These are phyloP conservation scores for Camponotus floridanus DNA, from an alignment of 1,140 invertebrate species.

Conservation along the genomic window DNA sequence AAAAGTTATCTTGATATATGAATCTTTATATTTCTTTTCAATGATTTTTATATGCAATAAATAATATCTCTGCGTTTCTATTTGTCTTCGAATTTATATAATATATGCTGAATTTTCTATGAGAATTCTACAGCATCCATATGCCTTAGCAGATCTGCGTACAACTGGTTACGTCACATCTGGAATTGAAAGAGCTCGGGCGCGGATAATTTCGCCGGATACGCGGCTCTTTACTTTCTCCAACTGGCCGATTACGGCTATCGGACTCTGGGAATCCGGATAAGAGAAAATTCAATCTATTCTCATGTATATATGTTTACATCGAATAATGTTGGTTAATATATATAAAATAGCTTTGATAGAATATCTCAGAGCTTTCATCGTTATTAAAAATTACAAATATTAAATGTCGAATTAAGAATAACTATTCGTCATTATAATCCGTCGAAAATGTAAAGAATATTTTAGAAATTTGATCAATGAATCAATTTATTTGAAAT, in stretches of 20 bases:
- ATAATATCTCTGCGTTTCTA: neutral
- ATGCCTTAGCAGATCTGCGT: neutral
- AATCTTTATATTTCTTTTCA: neutral
- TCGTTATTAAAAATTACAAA: neutral
- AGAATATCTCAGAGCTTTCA: neutral
- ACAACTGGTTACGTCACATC: slow-evolving; percentile 8
- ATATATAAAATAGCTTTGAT: neutral
- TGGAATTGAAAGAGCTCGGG: slow-evolving; percentile 33
- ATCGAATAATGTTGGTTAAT: neutral
- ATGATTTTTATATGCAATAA: neutral
- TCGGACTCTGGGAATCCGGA: slow-evolving; percentile 7
- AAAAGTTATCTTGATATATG: neutral
- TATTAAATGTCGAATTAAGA: neutral
- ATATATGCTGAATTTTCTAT: neutral
- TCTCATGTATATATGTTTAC: neutral
- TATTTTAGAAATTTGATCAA: neutral
- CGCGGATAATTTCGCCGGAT: slow-evolving; percentile 51
- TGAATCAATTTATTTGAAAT: neutral
- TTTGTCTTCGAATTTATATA: neutral
- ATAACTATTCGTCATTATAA: neutral
- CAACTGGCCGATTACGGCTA: neutral
- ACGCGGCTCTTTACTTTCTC: slow-evolving; percentile 56
- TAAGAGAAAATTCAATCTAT: slow-evolving; percentile 8
- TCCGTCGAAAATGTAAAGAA: neutral
- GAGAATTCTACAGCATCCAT: neutral